A percentile compares a stretch with the other conserved stretches of the same genome.
These are phyloP conservation scores for Pterocles burchelli DNA, from an alignment of 2,113 vertebrate species.

Conservation along the genomic window DNA sequence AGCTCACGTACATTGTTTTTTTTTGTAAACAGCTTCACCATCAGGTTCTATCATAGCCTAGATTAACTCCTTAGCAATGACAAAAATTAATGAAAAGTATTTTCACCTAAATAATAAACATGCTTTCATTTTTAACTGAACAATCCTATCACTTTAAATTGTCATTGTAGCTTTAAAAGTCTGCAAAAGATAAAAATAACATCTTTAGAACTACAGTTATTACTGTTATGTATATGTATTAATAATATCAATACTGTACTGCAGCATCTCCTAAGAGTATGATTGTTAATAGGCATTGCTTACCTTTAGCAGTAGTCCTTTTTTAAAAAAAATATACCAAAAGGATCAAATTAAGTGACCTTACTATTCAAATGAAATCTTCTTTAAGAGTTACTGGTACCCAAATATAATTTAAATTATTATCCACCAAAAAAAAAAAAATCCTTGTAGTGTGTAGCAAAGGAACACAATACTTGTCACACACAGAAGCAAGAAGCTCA, in stretches of 20 bases:
- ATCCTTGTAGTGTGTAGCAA: not conserved
- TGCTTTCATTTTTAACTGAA: not conserved
- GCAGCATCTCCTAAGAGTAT: not conserved
- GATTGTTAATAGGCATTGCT: not conserved
- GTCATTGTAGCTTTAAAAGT: not conserved
- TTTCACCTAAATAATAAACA: not conserved
- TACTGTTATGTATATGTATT: not conserved
- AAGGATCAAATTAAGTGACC: not conserved
- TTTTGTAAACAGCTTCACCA: constrained; percentile 13
- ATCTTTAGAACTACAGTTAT: not conserved
- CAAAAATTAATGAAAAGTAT: not conserved
- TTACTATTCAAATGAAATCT: not conserved
- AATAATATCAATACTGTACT: not conserved
- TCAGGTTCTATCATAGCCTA: not conserved
- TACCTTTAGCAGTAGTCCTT: not conserved
- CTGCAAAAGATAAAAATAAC: not conserved
- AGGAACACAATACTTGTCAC: not conserved
- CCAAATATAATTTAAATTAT: not conserved
- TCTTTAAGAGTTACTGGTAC: not conserved
- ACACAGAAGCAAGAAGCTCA: not conserved
- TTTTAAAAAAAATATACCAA: not conserved
- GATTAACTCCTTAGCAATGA: not conserved
- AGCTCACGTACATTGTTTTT: constrained; percentile 28
- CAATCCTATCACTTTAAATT: not conserved
- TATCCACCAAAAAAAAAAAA: not conserved